Percentiles rank a stretch among this genome's conserved stretches.
phyloP scores from a whole-genome alignment of 2,888 invertebrate species.

The Polietes domitor region DNA sequence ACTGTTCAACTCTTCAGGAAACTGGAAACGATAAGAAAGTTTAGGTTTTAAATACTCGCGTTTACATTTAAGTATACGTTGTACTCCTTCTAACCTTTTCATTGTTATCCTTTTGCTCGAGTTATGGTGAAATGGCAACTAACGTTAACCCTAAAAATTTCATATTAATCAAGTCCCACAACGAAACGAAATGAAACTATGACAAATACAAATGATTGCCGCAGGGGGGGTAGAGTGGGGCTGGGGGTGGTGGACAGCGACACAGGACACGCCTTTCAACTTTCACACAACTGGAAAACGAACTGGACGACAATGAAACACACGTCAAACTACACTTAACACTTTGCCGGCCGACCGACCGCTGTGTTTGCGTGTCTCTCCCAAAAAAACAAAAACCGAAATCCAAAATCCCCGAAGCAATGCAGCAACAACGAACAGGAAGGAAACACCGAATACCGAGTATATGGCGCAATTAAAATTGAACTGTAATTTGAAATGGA shows the following conservation, averaged over 20 bases:
- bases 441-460: background rate
- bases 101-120: too few species aligned
- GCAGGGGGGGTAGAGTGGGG: background rate
- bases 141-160: background rate
- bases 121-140: background rate
- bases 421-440: background rate
- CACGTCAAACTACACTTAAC: conserved; percentile 58
- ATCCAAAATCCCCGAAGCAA: background rate
- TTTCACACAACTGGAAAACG: conserved; percentile 33
- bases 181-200: background rate
- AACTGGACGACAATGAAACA: conserved; percentile 41
- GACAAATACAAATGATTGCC: background rate
- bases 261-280: conserved; percentile 60
- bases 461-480: conserved; percentile 60
- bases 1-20: too few species aligned
- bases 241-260: background rate
- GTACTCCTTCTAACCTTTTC: too few species aligned
- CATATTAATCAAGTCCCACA: background rate
- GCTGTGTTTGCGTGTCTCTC: conserved; percentile 61
- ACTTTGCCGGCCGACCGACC: conserved; percentile 54
- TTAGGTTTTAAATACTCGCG: too few species aligned
- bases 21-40: too few species aligned
- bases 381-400: conserved; percentile 3
- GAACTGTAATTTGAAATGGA: conserved; percentile 50
- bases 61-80: too few species aligned